phyloP scores from a whole-genome alignment of 2,113 vertebrate species.

The Tichodroma muraria region DNA sequence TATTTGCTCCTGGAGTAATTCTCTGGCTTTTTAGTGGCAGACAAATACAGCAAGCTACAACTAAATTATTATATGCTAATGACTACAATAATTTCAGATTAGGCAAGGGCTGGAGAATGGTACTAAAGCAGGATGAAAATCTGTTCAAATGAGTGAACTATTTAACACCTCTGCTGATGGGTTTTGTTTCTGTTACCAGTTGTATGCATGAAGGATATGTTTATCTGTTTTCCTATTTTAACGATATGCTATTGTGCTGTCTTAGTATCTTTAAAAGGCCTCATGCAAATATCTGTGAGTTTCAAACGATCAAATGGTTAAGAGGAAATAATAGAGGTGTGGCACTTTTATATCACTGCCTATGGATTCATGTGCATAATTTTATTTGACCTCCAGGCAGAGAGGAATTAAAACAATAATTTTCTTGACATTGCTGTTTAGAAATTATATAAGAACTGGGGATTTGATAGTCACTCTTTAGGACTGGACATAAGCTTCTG shows the following conservation, averaged over 20 bases:
- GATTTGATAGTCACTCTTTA: not conserved
- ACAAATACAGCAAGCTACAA: not conserved
- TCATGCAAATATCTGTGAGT: not conserved
- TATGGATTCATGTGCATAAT: not conserved
- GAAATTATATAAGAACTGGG: not conserved
- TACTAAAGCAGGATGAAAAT: not conserved
- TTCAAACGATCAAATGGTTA: not conserved
- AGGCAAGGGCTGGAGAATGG: not conserved
- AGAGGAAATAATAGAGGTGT: not conserved
- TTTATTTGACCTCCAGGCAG: not conserved
- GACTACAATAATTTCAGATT: not conserved
- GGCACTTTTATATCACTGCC: not conserved
- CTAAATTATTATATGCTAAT: not conserved
- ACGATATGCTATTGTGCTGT: not conserved
- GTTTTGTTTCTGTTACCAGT: not conserved
- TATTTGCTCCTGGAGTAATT: not conserved
- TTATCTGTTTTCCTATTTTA: conserved; percentile 11
- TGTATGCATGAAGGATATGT: not conserved
- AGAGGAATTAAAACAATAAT: not conserved
- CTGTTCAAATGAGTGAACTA: not conserved
- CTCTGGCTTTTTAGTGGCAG: not conserved
- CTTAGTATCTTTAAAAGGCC: not conserved
- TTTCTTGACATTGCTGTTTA: not conserved
- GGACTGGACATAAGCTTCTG: not conserved
- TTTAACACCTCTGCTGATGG: not conserved